phyloP scores from a whole-genome alignment of 2,888 invertebrate species.

The Pammene aurita region DNA sequence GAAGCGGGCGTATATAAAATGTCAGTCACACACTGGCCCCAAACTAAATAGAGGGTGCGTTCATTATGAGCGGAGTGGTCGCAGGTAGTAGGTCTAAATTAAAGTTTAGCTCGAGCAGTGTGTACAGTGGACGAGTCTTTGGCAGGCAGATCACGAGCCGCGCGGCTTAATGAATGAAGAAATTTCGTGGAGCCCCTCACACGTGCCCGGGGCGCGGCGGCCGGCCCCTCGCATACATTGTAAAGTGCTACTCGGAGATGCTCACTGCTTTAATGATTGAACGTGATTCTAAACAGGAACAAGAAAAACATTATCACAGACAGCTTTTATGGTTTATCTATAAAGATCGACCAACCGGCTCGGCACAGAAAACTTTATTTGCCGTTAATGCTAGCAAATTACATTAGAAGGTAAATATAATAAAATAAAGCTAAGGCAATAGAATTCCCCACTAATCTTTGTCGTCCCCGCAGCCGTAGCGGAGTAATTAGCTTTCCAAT shows the following conservation, averaged over 20 bases:
- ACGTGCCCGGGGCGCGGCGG: slow-evolving; percentile 57
- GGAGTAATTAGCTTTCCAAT: slow-evolving; percentile 79
- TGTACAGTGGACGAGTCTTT: slow-evolving; percentile 64
- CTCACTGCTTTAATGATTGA: slow-evolving; percentile 46
- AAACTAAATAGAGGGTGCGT: slow-evolving; percentile 74
- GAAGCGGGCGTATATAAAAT: slow-evolving; percentile 59
- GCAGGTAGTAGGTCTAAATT: slow-evolving; percentile 75
- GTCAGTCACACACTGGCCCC: slow-evolving; percentile 68
- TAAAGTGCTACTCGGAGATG: slow-evolving; percentile 58
- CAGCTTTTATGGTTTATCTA: background rate
- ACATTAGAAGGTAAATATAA: slow-evolving; percentile 42
- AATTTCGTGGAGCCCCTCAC: slow-evolving; percentile 69
- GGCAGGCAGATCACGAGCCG: slow-evolving; percentile 74
- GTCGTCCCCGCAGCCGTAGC: slow-evolving; percentile 61
- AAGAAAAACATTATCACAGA: slow-evolving; percentile 8
- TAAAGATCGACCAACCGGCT: background rate
- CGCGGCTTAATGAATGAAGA: slow-evolving; percentile 80
- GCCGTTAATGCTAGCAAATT: slow-evolving; percentile 6
- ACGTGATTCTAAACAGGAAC: slow-evolving; percentile 29
- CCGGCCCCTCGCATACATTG: slow-evolving; percentile 63
- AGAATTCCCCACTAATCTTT: slow-evolving; percentile 59
- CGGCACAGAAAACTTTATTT: slow-evolving; percentile 1
- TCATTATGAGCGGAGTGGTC: slow-evolving; percentile 73
- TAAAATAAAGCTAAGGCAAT: slow-evolving; percentile 46
- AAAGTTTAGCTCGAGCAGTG: slow-evolving; percentile 74